Percentiles rank a stretch among this genome's conserved stretches.
phyloP scores from a whole-genome alignment of 2,888 invertebrate species.

The Drosophila demipolita region DNA sequence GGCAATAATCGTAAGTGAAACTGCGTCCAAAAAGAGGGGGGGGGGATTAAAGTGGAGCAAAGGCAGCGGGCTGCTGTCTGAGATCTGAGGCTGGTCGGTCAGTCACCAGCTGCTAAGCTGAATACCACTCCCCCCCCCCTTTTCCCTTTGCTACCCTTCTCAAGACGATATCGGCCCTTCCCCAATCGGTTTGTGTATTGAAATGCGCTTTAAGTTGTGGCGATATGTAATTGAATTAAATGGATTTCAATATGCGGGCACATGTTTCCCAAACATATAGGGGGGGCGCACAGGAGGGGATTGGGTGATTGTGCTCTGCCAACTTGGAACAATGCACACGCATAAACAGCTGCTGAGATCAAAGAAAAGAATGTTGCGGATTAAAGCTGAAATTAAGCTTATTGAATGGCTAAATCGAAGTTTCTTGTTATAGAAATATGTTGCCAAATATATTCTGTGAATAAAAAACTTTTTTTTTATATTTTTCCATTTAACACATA shows the following conservation, averaged over 20 bases:
- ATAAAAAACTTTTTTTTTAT: background rate
- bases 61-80: background rate
- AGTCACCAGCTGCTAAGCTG: slow-evolving; percentile 56
- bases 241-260: slow-evolving; percentile 80
- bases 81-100: slow-evolving; percentile 11
- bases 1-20: slow-evolving; percentile 81
- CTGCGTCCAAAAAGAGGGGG: slow-evolving; percentile 31
- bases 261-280: slow-evolving; percentile 54
- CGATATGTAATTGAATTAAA: slow-evolving; percentile 76
- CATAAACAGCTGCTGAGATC: slow-evolving; percentile 55
- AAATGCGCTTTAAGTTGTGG: slow-evolving; percentile 77
- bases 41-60: slow-evolving; percentile 10
- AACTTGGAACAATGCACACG: slow-evolving; percentile 36
- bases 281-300: background rate
- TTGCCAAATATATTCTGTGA: background rate
- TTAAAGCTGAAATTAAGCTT: slow-evolving; percentile 8
- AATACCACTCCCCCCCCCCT: slow-evolving; percentile 4
- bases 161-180: slow-evolving; percentile 1
- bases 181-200: slow-evolving; percentile 49
- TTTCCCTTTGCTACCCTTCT: background rate
- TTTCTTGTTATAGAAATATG: background rate
- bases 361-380: slow-evolving; percentile 16
- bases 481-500: background rate
- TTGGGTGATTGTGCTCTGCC: background rate
- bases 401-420: slow-evolving; percentile 2